A percentile compares a stretch with the other conserved stretches of the same genome.
These are phyloP conservation scores for Noctua fimbriata DNA, from an alignment of 2,888 invertebrate genomes.

Conservation along the genomic window DNA sequence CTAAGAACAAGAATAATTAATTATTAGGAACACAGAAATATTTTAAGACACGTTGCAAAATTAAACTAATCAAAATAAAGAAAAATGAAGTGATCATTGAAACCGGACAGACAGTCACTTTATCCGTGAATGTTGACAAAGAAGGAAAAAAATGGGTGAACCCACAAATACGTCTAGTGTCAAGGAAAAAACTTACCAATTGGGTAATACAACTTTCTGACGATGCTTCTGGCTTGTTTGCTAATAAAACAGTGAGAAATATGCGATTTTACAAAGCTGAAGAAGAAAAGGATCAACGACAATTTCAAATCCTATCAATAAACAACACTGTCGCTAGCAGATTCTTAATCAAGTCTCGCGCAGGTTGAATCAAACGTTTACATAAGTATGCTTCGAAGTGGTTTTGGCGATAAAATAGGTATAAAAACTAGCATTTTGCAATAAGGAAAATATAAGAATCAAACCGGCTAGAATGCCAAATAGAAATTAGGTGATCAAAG, in stretches of 20 bases:
- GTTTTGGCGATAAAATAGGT: not conserved
- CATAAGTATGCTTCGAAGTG: not conserved
- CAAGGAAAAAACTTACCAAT: not conserved
- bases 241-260: too few species aligned
- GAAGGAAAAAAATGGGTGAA: not conserved
- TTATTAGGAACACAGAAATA: not conserved
- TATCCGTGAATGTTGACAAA: not conserved
- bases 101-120: not conserved
- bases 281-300: not conserved
- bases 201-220: not conserved
- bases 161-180: not conserved
- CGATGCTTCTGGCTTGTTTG: not conserved
- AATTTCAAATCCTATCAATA: not conserved
- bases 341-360: not conserved
- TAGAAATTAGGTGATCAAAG: not conserved
- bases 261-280: not conserved
- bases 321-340: not conserved
- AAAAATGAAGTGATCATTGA: not conserved
- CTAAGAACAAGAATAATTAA: not conserved
- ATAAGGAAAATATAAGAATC: conserved; percentile 24
- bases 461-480: conserved; percentile 39
- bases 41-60: not conserved
- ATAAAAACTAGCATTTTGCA: not conserved
- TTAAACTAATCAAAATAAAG: not conserved
- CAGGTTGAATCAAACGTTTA: not conserved